Evolutionary conservation across 1,140 invertebrate species (phyloP).

Genomic region (Pseudomyrmex flavicornis): DNA sequence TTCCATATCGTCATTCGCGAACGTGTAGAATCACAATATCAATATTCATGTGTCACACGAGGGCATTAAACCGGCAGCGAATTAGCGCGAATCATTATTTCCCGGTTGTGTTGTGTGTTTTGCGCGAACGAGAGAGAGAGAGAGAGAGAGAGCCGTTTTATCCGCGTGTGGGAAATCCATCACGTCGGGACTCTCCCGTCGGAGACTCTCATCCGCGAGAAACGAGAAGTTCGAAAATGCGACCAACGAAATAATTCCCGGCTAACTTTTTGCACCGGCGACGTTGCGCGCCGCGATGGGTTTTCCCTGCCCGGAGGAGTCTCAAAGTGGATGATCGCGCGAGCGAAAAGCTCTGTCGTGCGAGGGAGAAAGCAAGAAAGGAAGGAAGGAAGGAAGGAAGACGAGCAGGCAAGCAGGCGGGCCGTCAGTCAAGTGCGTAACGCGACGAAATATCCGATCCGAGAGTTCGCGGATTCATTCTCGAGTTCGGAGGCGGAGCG

Average conservation of each 20-base stretch:
- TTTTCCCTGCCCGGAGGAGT: slow-evolving; percentile 43
- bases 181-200: background rate
- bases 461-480: slow-evolving; percentile 70
- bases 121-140: background rate
- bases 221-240: slow-evolving; percentile 48
- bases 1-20: slow-evolving; percentile 1
- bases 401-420: too few relatives aligned
- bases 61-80: slow-evolving; percentile 12
- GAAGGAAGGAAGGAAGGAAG: background rate
- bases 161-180: slow-evolving; percentile 13
- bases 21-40: slow-evolving; percentile 31
- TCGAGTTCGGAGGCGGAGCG: slow-evolving; percentile 55
- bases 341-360: slow-evolving; percentile 33
- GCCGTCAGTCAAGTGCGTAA: slow-evolving; percentile 66
- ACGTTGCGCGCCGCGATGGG: background rate
- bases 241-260: slow-evolving; percentile 52
- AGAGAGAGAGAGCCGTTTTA: background rate
- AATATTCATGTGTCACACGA: slow-evolving; percentile 43
- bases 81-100: slow-evolving; percentile 47
- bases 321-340: slow-evolving; percentile 53
- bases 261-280: slow-evolving; percentile 44
- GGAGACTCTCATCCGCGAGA: background rate
- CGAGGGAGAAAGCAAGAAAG: background rate
- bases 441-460: slow-evolving; percentile 69
- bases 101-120: background rate